These are phyloP conservation scores for Mohoua ochrocephala DNA, from an alignment of 2,113 vertebrate species.

Conservation along the genomic window DNA sequence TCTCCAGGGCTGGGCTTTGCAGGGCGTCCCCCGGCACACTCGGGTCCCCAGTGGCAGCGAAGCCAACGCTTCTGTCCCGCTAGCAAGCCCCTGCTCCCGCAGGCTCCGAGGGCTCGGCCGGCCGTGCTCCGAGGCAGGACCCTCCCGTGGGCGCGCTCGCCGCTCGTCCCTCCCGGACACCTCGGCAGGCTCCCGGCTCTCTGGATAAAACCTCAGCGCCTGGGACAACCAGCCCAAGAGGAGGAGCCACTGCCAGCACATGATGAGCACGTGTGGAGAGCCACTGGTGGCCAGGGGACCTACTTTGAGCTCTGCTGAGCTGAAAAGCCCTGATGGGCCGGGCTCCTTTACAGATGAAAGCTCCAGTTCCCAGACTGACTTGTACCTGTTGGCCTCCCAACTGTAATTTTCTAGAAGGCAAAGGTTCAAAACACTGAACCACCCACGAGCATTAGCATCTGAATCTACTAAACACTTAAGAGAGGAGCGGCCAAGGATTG, in stretches of 20 bases:
- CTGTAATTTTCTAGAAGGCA: not conserved
- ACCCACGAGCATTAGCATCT: not conserved
- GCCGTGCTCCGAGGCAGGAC: not conserved
- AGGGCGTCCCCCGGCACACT: not conserved
- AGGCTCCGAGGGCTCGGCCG: not conserved
- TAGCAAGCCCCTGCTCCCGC: not conserved
- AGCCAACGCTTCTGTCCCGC: rapidly evolving
- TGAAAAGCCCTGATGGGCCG: not conserved
- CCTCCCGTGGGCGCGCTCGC: not conserved
- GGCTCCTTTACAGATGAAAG: not conserved
- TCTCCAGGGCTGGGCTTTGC: not conserved
- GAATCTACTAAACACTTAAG: not conserved
- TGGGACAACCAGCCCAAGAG: not conserved
- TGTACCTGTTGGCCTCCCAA: not conserved
- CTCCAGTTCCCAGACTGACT: not conserved
- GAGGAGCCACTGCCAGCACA: constrained; percentile 38
- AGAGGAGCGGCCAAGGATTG: not conserved
- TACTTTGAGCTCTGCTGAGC: constrained; percentile 33
- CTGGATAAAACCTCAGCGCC: not conserved
- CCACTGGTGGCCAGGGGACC: constrained; percentile 47
- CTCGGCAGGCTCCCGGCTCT: not conserved
- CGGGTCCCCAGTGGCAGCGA: not conserved
- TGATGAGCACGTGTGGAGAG: not conserved
- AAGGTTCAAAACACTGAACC: not conserved
- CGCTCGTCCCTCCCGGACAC: constrained; percentile 2